Evolutionary conservation across 2,888 invertebrate species (phyloP), one percentile per base, ranked within the genome.

Genomic region (Harpalus rufipes): DNA sequence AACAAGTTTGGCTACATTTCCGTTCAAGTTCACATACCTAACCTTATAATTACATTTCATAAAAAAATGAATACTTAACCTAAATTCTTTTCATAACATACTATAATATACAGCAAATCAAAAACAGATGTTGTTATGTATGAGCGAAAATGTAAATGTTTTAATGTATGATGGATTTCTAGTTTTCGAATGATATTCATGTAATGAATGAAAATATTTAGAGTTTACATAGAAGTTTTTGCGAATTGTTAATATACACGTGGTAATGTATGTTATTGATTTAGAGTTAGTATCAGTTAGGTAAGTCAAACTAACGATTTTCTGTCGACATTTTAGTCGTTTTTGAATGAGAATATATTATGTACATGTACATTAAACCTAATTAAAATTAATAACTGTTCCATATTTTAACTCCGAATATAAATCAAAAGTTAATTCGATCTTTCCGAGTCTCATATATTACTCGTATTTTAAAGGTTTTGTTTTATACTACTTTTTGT

Each of bases 141-240:
- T 10, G 6, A 10, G 63, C 25, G 7, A 25, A 63, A 32, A 32
- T 32, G 32, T 3, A 32, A 25, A 25, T 63, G n/a, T 63, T 63
- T 63, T 1, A 21, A 25, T n/a, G 25, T 39, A 65, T 25, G 32
- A 68, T 68, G 8, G 16, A 74, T 74, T 74, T 44, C 72, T 44
- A 74, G 18, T 44, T 74, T 41, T 74, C 44, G 1, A 44, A 74
- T 16, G 14, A 65, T 65, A n/a, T 44, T 41, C 68, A 44, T 12
- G 7, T 44, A 44, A 74, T 44, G 16, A 74, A 74, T 44, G 44
- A 16, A 74, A 74, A 32, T 41, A 68, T 74, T 74, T 18, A 16
- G 0, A 18, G 18, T 14, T 32, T n/a, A 1, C 16, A 44, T 41
- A 8, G 16, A 74, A 74, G 44, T 44, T 74, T 74, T 68, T 41